A percentile compares a stretch with the other conserved stretches of the same genome.
Evolutionary conservation across 2,113 vertebrate species (phyloP).

Genomic region (Mus musculus): GRCm39 chr3:45491001-45491500

Average conservation of each 20-base stretch:
- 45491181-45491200: slow-evolving; percentile 49
- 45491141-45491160: slow-evolving; percentile 67
- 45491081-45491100: slow-evolving; percentile 71
- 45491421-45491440: not conserved
- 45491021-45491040: slow-evolving; percentile 76
- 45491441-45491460: not conserved
- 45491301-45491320: not conserved
- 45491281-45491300: not conserved
- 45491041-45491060: slow-evolving; percentile 70
- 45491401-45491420: not conserved
- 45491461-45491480: not conserved
- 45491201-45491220: slow-evolving; percentile 18
- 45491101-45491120: slow-evolving; percentile 62
- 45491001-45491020: slow-evolving; percentile 66
- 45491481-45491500: slow-evolving; percentile 4
- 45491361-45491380: not conserved
- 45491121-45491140: slow-evolving; percentile 68
- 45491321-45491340: not conserved
- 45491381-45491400: not conserved
- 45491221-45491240: slow-evolving; percentile 30
- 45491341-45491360: not conserved
- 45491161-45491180: not conserved
- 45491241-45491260: not conserved
- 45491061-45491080: slow-evolving; percentile 62
- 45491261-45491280: not conserved